Evolutionary conservation across 2,797 vertebrate genomes (phyloP).

Genomic region (Acipenser transmontanus): DNA sequence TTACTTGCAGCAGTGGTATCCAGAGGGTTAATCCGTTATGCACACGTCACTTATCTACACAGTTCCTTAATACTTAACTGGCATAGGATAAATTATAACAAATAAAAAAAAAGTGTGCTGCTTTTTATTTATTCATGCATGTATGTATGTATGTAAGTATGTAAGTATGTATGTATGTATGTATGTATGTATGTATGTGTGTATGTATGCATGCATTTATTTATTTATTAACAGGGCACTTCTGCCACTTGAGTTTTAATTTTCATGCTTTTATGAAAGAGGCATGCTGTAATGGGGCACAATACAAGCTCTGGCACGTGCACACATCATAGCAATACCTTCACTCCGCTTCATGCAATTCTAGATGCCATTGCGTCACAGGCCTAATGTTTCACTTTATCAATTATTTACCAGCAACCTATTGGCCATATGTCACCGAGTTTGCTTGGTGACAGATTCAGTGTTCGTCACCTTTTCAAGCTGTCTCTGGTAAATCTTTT

Average conservation of each 20-base stretch:
- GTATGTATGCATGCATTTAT: no score
- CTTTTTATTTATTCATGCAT: no score
- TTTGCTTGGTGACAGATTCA: slow-evolving; percentile 54
- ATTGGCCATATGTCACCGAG: slow-evolving; percentile 64
- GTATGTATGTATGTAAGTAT: no score
- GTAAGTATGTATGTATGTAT: no score
- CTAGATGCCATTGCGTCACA: slow-evolving; percentile 40
- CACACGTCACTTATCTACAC: no score
- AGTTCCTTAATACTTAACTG: no score
- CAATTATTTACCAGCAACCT: slow-evolving; percentile 75
- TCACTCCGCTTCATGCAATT: slow-evolving; percentile 42
- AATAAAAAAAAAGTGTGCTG: no score
- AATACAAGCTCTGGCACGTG: not conserved
- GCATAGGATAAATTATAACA: no score
- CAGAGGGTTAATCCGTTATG: no score
- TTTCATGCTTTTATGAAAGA: not conserved
- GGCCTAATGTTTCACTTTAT: slow-evolving; percentile 65
- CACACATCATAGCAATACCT: slow-evolving; percentile 16
- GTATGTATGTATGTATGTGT: no score
- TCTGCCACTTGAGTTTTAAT: not conserved
- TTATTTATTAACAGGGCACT: no score
- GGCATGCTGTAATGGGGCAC: not conserved
- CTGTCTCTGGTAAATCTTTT: slow-evolving; percentile 47
- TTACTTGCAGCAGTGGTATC: no score
- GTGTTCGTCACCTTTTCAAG: slow-evolving; percentile 64